A percentile compares a stretch with the other conserved stretches of the same genome.
Conservation (phyloP, 2,797 vertebrate species). For the Myripristis jacobus region DNA sequence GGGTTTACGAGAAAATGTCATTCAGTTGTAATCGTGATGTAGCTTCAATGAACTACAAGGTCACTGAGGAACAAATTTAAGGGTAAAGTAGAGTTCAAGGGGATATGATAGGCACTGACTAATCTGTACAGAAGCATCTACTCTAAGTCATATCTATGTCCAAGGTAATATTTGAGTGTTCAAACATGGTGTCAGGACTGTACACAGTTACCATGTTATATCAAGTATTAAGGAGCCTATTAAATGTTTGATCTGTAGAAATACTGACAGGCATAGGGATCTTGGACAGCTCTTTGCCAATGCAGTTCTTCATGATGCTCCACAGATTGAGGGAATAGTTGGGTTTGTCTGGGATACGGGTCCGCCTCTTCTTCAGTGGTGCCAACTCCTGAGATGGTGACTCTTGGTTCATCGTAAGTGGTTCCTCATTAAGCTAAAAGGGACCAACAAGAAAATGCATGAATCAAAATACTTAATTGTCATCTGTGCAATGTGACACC, state of each 20-base stretch:
- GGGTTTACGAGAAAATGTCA: too few relatives aligned
- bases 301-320: slow-evolving; percentile 99
- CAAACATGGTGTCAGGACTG: too few relatives aligned
- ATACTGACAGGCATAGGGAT: slow-evolving; percentile 94
- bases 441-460: background rate
- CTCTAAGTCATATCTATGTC: too few relatives aligned
- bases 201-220: background rate
- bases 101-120: too few relatives aligned
- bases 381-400: slow-evolving; percentile 85
- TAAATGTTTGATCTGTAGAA: too few relatives aligned
- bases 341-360: slow-evolving; percentile 92
- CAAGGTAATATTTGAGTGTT: too few relatives aligned
- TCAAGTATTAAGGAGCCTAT: too few relatives aligned
- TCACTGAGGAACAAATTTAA: too few relatives aligned
- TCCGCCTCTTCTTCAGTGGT: slow-evolving; percentile 88
- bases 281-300: slow-evolving; percentile 96
- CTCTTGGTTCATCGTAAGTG: slow-evolving; percentile 80
- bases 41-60: too few relatives aligned
- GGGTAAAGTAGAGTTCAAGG: too few relatives aligned
- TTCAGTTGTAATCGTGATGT: too few relatives aligned
- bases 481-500: background rate
- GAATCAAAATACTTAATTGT: background rate
- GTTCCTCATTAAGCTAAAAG: slow-evolving; percentile 82
- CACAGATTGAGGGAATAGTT: slow-evolving; percentile 98
- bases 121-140: too few relatives aligned